phyloP scores from a whole-genome alignment of 2,113 vertebrate genomes.

The Clupea harengus region DNA sequence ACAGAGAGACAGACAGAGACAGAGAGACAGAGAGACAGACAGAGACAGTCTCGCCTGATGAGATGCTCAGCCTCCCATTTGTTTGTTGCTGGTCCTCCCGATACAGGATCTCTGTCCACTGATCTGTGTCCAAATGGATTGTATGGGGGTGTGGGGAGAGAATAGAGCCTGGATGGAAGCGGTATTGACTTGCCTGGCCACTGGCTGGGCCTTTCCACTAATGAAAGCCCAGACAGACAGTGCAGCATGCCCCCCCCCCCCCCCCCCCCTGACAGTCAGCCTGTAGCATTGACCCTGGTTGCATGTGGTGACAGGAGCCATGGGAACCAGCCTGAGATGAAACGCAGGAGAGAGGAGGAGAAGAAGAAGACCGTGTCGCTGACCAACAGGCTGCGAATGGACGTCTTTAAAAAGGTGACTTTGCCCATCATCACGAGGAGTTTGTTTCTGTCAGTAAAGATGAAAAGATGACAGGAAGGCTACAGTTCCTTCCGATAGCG shows the following conservation, averaged over 20 bases:
- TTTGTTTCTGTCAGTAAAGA: background rate
- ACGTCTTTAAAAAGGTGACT: slow-evolving; percentile 88
- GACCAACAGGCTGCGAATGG: slow-evolving; percentile 79
- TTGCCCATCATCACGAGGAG: slow-evolving; percentile 1
- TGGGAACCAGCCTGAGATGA: slow-evolving; percentile 75
- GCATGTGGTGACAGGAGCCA: slow-evolving; percentile 67
- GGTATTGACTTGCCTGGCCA: background rate
- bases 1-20: too few relatives aligned
- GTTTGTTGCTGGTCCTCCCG: slow-evolving; percentile 13
- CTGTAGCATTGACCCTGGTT: background rate
- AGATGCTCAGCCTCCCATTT: slow-evolving; percentile 23
- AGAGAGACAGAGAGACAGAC: background rate
- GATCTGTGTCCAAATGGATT: background rate
- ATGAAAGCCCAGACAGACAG: background rate
- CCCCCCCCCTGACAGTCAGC: background rate
- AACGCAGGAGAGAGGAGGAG: slow-evolving; percentile 82
- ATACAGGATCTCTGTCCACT: background rate
- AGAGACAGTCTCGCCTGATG: slow-evolving; percentile 12
- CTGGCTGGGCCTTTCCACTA: background rate
- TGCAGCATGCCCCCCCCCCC: background rate
- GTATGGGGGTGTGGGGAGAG: background rate
- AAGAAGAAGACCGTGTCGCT: slow-evolving; percentile 75
- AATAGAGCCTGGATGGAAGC: background rate
- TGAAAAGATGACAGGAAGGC: background rate
- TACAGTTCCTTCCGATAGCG: background rate